These are phyloP conservation scores for Tursiops truncatus DNA, from an alignment of 2,113 vertebrate genomes.

Conservation along the genomic window DNA sequence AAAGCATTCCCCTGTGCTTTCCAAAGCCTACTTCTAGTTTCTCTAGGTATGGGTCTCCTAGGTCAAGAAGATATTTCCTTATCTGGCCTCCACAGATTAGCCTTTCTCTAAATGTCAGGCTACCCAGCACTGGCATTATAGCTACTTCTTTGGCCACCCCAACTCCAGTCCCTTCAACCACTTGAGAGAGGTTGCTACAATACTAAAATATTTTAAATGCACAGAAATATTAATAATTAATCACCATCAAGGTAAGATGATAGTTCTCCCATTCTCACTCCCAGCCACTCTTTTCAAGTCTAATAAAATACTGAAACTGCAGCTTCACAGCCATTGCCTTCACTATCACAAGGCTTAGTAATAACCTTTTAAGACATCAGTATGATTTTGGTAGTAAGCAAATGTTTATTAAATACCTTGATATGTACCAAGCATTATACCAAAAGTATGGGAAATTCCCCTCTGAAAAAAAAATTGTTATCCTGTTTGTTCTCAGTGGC, in stretches of 20 bases:
- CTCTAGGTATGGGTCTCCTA: not conserved
- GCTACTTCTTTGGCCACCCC: not conserved
- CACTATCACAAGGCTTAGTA: not conserved
- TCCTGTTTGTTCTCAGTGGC: not conserved
- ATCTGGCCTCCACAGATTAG: not conserved
- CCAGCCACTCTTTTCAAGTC: not conserved
- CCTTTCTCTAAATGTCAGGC: not conserved
- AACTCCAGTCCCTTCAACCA: not conserved
- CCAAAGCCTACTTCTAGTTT: slow-evolving; percentile 48
- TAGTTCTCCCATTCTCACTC: slow-evolving; percentile 13
- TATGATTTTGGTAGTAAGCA: slow-evolving; percentile 5
- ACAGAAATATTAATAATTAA: slow-evolving; percentile 37
- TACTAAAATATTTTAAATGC: slow-evolving; percentile 27
- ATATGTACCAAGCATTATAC: not conserved
- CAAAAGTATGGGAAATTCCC: not conserved
- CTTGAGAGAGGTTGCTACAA: slow-evolving; percentile 16
- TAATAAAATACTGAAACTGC: not conserved
- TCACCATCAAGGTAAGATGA: not conserved
- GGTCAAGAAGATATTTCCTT: slow-evolving; percentile 28
- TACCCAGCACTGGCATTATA: not conserved
- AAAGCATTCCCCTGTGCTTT: slow-evolving; percentile 10
- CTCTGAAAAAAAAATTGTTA: not conserved
- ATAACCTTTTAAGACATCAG: not conserved
- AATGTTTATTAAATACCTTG: not conserved
- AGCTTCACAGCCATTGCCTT: not conserved